Evolutionary conservation across 2,888 invertebrate species (phyloP).

Genomic region (Stenodera caucasica): DNA sequence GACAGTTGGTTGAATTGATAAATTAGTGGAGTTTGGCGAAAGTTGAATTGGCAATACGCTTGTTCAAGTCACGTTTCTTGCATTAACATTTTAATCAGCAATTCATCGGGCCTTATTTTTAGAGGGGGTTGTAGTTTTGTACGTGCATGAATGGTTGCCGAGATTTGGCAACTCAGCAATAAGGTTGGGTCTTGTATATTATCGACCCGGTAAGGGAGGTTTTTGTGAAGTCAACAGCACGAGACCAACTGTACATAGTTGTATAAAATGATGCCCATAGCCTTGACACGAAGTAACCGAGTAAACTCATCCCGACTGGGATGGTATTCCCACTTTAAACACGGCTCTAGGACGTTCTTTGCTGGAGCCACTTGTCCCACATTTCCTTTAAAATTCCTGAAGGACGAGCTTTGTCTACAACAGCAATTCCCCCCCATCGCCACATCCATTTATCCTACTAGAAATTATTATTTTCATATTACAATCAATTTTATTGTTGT

Average conservation of each 20-base stretch:
- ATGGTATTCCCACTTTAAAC: conserved; percentile 15
- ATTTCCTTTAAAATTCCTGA: conserved; percentile 26
- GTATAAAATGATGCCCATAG: conserved; percentile 34
- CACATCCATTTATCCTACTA: too few relatives aligned
- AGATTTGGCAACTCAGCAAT: conserved; percentile 29
- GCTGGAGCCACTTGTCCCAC: conserved; percentile 31
- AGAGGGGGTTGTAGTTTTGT: neutral
- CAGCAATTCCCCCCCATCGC: too few relatives aligned
- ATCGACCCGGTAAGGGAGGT: conserved; percentile 31
- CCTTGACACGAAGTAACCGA: conserved; percentile 44
- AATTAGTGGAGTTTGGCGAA: too few relatives aligned
- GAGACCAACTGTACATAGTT: conserved; percentile 33
- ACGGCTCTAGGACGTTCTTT: conserved; percentile 30
- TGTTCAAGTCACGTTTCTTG: too few relatives aligned
- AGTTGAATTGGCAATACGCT: too few relatives aligned
- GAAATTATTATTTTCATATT: too few relatives aligned
- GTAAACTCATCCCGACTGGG: conserved; percentile 31
- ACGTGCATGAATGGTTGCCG: conserved; percentile 27
- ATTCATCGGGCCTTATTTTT: neutral
- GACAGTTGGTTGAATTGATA: too few relatives aligned
- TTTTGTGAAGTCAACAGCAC: conserved; percentile 31
- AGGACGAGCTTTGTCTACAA: neutral
- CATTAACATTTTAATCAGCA: too few relatives aligned
- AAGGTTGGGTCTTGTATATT: conserved; percentile 29
- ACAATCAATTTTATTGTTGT: too few relatives aligned